A percentile compares a stretch with the other conserved stretches of the same genome.
These are phyloP conservation scores for Platichthys stellatus DNA, from an alignment of 2,113 vertebrate species.

Conservation along the genomic window DNA sequence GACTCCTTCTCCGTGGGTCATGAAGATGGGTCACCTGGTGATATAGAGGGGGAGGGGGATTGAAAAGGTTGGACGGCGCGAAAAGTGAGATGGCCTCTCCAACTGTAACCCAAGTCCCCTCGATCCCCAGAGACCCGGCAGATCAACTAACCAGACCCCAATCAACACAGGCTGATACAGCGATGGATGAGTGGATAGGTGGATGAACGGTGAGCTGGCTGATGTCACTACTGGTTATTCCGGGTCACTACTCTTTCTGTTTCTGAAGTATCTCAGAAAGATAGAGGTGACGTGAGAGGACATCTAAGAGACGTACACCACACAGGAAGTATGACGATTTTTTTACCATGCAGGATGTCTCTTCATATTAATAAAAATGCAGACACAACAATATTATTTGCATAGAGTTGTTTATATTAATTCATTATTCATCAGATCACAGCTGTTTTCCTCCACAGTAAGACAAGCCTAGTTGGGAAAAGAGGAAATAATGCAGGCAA, in stretches of 20 bases:
- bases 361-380: not conserved
- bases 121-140: conserved; percentile 63
- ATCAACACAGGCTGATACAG: conserved; percentile 69
- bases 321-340: not conserved
- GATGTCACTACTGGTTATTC: conserved; percentile 18
- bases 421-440: not conserved
- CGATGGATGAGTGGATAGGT: conserved; percentile 44
- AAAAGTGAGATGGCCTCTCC: conserved; percentile 80
- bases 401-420: not conserved
- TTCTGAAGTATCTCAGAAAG: conserved; percentile 2
- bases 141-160: conserved; percentile 77
- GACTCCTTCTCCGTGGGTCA: conserved; percentile 72
- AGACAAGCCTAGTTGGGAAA: no score
- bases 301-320: not conserved
- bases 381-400: not conserved
- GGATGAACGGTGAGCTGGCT: not conserved
- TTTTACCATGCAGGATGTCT: not conserved
- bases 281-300: not conserved
- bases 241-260: not conserved
- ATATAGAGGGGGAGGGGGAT: conserved; percentile 60
- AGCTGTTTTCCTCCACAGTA: not conserved
- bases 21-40: conserved; percentile 79
- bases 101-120: conserved; percentile 79
- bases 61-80: conserved; percentile 75
- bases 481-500: not conserved